Conservation (phyloP, 1,140 invertebrate species). For the Belonocnema kinseyi region DNA sequence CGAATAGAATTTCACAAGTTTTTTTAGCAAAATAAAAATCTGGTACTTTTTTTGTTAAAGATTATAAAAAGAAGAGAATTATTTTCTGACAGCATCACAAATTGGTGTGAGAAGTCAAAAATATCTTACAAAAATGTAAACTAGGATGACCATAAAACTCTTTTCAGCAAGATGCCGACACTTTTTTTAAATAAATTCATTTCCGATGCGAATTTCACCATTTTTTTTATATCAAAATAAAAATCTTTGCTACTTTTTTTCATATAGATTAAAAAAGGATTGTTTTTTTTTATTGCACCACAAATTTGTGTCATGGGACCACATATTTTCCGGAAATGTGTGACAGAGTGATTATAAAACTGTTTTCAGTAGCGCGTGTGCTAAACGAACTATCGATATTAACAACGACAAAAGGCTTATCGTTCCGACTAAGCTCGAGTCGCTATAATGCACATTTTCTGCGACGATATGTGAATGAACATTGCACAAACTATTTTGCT, state of each 20-base stretch:
- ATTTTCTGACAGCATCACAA: too few species aligned
- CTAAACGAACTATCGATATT: constrained; percentile 24
- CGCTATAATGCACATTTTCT: constrained; percentile 11
- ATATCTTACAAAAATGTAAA: too few species aligned
- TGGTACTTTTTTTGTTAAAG: too few species aligned
- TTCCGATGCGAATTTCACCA: too few species aligned
- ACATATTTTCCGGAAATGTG: neutral
- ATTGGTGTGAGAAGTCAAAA: too few species aligned
- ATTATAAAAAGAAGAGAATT: too few species aligned
- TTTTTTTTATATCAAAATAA: neutral
- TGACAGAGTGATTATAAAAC: neutral
- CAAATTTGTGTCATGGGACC: neutral
- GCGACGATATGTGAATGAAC: constrained; percentile 18
- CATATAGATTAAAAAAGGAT: too few species aligned
- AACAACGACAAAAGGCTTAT: constrained; percentile 19
- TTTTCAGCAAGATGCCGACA: too few species aligned
- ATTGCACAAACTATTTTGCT: constrained; percentile 5
- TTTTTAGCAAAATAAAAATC: too few species aligned
- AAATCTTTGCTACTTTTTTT: neutral
- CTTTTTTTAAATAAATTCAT: neutral
- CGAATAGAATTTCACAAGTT: too few species aligned
- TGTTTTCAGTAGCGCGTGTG: constrained; percentile 4
- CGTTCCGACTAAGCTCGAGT: constrained; percentile 13
- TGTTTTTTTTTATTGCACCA: too few species aligned
- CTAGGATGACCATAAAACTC: too few species aligned